Base-by-base conservation (phyloP, 2,888 invertebrate species). In the Epinotia bilunana region DNA sequence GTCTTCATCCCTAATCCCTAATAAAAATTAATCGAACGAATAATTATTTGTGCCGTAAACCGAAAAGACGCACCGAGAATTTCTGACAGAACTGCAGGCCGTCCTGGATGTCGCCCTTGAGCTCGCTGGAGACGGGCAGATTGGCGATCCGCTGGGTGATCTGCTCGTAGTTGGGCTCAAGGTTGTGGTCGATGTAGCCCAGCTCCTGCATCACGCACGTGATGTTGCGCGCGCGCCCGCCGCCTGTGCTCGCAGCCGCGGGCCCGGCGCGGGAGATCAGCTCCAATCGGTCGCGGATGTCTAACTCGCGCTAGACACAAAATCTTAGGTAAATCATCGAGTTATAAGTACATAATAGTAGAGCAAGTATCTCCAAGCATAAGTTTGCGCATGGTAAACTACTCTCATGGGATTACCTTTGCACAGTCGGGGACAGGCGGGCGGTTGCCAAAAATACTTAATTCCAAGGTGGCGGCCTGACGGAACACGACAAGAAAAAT, bases 181-280 rank as follows among this genome's bases (percentile, higher is more conserved):
- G 88, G 84, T 95, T 95, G 78, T 95, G 86, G 84, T 96, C 96
- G 80, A 96, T 92, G 87, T 96, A 96, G 70, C 96, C 96, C 0
- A 96, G 91, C 83, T 96, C 96, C 83, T 96, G 96, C 96, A 96
- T 96, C 55, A 96, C 95, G 85, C 96, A 96, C 0, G 96, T 96
- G 33, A 96, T 95, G 87, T 96, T 96, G 78, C 93, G 90, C 1
- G 95, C 93, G 80, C 94, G 94, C 3, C 94, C 82, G 78, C 94
- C 86, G 58, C 43, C 49, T 9, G 60, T 53, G 16, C 74, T 62
- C 18, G 55, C 46, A 0, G 55, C 67, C 11, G 49, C 64, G 7
- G 20, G 28, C 5, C 69, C 69, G 13, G 93, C 92, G 0, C 95
- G 91, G 6, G 95, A 94, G 80, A 96, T 88, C 13, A 95, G 87